Conservation (phyloP, 2,113 vertebrate species). For the Felis catus region F.catus_Fca126_mat1.0 CM031419.1:81884501-81885000, state of each 20-base stretch:
- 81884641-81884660: background rate
- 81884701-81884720: background rate
- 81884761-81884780: conserved; percentile 9
- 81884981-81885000: conserved; percentile 63
- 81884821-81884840: conserved; percentile 2
- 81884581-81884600: background rate
- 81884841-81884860: conserved; percentile 18
- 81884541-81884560: background rate
- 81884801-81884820: conserved; percentile 53
- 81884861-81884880: background rate
- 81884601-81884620: background rate
- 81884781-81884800: conserved; percentile 4
- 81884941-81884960: conserved; percentile 45
- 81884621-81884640: background rate
- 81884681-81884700: background rate
- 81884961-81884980: conserved; percentile 58
- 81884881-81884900: background rate
- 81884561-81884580: background rate
- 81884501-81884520: background rate
- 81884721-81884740: background rate
- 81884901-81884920: background rate
- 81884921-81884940: conserved; percentile 47
- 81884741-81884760: background rate
- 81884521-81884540: background rate
- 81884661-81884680: background rate